Conservation (phyloP, 2,888 invertebrate genomes). For the Philopedon plagiatum region DNA sequence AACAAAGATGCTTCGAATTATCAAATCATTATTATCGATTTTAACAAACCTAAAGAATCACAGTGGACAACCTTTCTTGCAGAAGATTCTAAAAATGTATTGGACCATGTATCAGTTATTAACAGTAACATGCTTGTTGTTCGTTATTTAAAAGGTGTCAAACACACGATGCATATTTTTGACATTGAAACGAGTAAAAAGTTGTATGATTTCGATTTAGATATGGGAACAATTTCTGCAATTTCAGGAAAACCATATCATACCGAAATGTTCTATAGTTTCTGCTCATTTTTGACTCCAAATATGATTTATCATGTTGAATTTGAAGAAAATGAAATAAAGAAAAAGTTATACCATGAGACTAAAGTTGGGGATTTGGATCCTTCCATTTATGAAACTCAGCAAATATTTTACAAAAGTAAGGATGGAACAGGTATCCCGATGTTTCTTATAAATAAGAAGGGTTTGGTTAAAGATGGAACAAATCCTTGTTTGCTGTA, state of each 20-base stretch:
- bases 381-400: conserved; percentile 82
- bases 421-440: conserved; percentile 95
- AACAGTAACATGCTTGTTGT: conserved; percentile 88
- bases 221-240: conserved; percentile 88
- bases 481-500: conserved; percentile 90
- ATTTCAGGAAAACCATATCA: conserved; percentile 89
- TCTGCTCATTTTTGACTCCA: conserved; percentile 94
- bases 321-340: conserved; percentile 72
- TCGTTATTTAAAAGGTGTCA: conserved; percentile 94
- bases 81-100: conserved; percentile 88
- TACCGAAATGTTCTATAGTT: conserved; percentile 93
- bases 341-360: conserved; percentile 83
- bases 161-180: conserved; percentile 89
- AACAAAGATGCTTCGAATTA: conserved; percentile 96
- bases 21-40: conserved; percentile 87
- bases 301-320: conserved; percentile 90
- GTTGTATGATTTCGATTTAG: conserved; percentile 82
- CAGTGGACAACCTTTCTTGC: conserved; percentile 88
- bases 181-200: conserved; percentile 80
- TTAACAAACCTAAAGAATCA: conserved; percentile 78
- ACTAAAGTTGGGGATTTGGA: conserved; percentile 88
- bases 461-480: conserved; percentile 78
- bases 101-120: conserved; percentile 91
- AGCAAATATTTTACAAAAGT: conserved; percentile 93
- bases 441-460: conserved; percentile 93